Evolutionary conservation across 1,140 invertebrate genomes (phyloP), one percentile per base, ranked within the genome.

Genomic region (Tetragnatha versicolor): DNA sequence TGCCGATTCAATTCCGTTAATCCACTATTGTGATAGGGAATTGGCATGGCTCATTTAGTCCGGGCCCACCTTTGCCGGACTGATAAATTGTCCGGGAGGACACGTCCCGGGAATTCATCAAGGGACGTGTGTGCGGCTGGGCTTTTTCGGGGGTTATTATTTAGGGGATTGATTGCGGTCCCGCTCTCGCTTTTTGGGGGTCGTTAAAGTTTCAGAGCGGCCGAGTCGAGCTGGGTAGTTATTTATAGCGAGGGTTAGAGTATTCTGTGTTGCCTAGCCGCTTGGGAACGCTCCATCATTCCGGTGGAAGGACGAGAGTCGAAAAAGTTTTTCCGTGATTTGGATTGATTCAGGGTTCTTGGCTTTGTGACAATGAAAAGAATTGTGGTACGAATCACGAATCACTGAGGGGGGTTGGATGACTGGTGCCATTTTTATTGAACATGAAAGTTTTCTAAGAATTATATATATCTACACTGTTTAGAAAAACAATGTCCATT

Each of bases 1-100:
- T 33, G 39, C 66, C 51, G 69, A 45, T 73, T 73, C 69, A 73
- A 73, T 73, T 60, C 69, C 3, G 39, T 25, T 73, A 60, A 73
- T 73, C 69, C 53, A 33, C 25, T 73, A 73, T 60, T 73, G 69
- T 60, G 53, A 60, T 73, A 73, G 53, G n/a, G 69, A 42, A 60
- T 60, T 42, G 33, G 25, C 53, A 60, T 55, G 69, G 53, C 69
- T 73, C 69, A 60, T 73, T 60, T 73, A 22, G 25, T 27, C 25
- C 31, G 25, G 31, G 39, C 9, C 39, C 37, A 29, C 25, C 20
- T 22, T 1, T 22, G 1, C 12, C n/a, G 7, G 25, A 66, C 47
- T 70, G 68, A 70, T 70, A 55, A 70, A 70, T 70, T 70, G 68
- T 70, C 68, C 37, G 61, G 14, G 45, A 29, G 29, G 53, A 73